Percentiles rank a stretch among this genome's conserved stretches.
Conservation (phyloP, 2,797 vertebrate genomes). For the Babyrousa celebensis region DNA sequence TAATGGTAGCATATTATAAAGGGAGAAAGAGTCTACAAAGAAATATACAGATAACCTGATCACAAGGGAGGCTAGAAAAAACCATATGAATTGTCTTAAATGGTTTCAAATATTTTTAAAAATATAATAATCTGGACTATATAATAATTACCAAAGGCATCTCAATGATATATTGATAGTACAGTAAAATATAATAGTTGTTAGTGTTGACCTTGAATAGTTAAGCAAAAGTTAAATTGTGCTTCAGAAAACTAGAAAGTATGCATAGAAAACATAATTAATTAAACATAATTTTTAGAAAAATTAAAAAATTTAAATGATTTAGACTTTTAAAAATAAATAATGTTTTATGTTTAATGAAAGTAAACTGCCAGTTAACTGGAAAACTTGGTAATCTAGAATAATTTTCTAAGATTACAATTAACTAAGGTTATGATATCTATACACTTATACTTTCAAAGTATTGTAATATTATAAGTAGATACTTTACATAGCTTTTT, state of each 20-base stretch:
- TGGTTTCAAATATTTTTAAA: slow-evolving; percentile 8
- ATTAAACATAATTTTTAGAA: slow-evolving; percentile 57
- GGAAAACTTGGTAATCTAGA: slow-evolving; percentile 67
- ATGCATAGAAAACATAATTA: background rate
- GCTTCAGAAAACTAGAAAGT: slow-evolving; percentile 35
- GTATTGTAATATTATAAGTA: slow-evolving; percentile 63
- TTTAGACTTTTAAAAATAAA: slow-evolving; percentile 39
- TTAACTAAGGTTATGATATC: slow-evolving; percentile 64
- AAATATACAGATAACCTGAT: slow-evolving; percentile 29
- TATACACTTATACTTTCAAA: background rate
- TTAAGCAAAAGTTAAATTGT: slow-evolving; percentile 53
- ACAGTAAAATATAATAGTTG: slow-evolving; percentile 2
- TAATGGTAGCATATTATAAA: slow-evolving; percentile 50
- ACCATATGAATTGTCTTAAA: slow-evolving; percentile 39
- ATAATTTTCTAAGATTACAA: slow-evolving; percentile 64
- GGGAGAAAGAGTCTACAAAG: background rate
- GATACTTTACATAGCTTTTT: slow-evolving; percentile 18
- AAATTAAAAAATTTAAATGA: slow-evolving; percentile 50
- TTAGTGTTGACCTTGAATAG: slow-evolving; percentile 50
- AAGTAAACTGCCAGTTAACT: background rate
- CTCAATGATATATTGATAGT: background rate
- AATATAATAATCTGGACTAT: background rate
- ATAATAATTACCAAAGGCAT: background rate
- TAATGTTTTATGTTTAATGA: slow-evolving; percentile 63
- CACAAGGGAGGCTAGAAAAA: background rate